These are phyloP conservation scores for Diabrotica undecimpunctata DNA, from an alignment of 1,140 invertebrate genomes.

Conservation along the genomic window DNA sequence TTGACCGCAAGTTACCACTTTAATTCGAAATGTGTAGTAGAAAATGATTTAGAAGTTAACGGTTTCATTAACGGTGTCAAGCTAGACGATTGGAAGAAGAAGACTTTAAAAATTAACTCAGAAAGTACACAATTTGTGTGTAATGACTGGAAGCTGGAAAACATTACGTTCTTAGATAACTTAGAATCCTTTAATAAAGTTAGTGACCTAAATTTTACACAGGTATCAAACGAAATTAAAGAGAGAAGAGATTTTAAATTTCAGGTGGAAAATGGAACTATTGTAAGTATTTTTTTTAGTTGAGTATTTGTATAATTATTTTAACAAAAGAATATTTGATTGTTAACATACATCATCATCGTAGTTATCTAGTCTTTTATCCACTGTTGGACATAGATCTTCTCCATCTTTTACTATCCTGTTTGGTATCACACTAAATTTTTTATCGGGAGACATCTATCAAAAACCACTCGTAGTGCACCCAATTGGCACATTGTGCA, in stretches of 20 bases:
- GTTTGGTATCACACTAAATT: no score
- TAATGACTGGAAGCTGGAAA: slow-evolving; percentile 42
- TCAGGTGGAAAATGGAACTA: slow-evolving; percentile 27
- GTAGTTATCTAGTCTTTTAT: no score
- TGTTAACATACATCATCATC: no score
- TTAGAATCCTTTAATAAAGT: slow-evolving; percentile 38
- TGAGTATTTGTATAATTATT: neutral
- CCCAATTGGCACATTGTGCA: no score
- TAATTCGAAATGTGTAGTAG: slow-evolving; percentile 27
- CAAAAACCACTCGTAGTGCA: no score
- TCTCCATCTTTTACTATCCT: no score
- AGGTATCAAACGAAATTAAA: slow-evolving; percentile 33
- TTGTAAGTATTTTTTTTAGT: slow-evolving; percentile 31
- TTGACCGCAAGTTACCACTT: slow-evolving; percentile 37
- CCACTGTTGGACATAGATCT: no score
- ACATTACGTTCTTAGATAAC: slow-evolving; percentile 41
- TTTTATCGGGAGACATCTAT: no score
- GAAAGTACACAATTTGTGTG: slow-evolving; percentile 36
- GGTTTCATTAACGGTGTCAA: slow-evolving; percentile 41
- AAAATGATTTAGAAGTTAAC: slow-evolving; percentile 30
- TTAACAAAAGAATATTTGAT: neutral
- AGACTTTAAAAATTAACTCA: slow-evolving; percentile 31
- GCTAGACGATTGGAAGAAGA: slow-evolving; percentile 39
- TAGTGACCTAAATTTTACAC: slow-evolving; percentile 40
- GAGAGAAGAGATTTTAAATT: slow-evolving; percentile 31